These are phyloP conservation scores for Menidia beryllina DNA, from an alignment of 2,113 vertebrate genomes.

Conservation along the genomic window DNA sequence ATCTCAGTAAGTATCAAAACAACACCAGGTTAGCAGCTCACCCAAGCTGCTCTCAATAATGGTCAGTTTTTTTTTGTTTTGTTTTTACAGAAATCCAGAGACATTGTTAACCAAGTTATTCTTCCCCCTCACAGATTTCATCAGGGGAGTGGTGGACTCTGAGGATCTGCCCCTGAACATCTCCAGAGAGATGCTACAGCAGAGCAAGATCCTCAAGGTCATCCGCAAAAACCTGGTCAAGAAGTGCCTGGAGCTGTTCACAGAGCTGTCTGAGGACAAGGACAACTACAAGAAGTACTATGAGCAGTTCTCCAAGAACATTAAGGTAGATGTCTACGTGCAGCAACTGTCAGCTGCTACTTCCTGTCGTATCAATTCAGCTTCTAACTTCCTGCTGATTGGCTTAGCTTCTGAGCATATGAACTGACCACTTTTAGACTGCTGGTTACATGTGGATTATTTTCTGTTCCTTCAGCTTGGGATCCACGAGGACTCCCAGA, in stretches of 20 bases:
- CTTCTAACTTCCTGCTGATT: neutral
- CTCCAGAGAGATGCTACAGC: constrained; percentile 97
- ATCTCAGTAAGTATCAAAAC: constrained; percentile 89
- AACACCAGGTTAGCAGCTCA: neutral
- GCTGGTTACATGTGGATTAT: neutral
- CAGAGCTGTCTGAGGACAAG: constrained; percentile 92
- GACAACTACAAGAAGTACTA: constrained; percentile 98
- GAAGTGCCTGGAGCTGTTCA: constrained; percentile 95
- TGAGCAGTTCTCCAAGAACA: constrained; percentile 98
- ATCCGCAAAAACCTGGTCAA: constrained; percentile 98
- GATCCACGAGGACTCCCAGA: constrained; percentile 97
- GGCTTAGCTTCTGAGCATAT: neutral
- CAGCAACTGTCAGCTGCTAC: too few species aligned
- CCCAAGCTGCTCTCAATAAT: neutral
- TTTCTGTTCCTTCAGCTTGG: constrained; percentile 86
- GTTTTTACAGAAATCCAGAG: neutral
- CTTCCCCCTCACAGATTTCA: constrained; percentile 84
- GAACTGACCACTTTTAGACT: too few species aligned
- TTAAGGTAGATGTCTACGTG: constrained; percentile 86
- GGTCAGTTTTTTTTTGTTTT: too few species aligned
- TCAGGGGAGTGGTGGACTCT: constrained; percentile 95
- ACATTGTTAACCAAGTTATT: constrained; percentile 9
- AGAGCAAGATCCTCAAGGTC: constrained; percentile 98
- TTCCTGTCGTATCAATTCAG: too few species aligned
- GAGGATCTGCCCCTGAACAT: constrained; percentile 97